A percentile compares a stretch with the other conserved stretches of the same genome.
phyloP scores from a whole-genome alignment of 2,113 vertebrate genomes.

The Brachyhypopomus occidentalis region DNA sequence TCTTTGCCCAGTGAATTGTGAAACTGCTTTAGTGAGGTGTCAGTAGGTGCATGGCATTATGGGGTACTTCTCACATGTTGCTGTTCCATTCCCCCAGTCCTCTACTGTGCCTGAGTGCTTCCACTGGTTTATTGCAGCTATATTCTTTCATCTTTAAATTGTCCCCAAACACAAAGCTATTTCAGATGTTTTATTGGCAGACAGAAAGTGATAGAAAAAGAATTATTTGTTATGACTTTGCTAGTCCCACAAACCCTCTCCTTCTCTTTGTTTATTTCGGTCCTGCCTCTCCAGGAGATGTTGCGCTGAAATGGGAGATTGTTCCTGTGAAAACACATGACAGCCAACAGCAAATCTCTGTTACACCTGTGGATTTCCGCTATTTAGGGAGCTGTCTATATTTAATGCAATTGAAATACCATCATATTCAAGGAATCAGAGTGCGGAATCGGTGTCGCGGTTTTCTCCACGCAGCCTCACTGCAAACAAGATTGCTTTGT shows the following conservation, averaged over 20 bases:
- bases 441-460: constrained; percentile 45
- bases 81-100: constrained; percentile 16
- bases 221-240: constrained; percentile 76
- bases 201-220: constrained; percentile 72
- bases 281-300: constrained; percentile 56
- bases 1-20: not conserved
- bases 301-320: constrained; percentile 48
- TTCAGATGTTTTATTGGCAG: constrained; percentile 71
- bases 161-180: constrained; percentile 71
- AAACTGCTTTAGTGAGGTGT: not conserved
- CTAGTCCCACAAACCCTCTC: constrained; percentile 72
- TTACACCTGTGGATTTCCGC: constrained; percentile 68
- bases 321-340: constrained; percentile 64
- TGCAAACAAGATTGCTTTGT: constrained; percentile 47
- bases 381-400: constrained; percentile 64
- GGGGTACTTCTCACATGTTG: not conserved
- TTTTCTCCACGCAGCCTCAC: constrained; percentile 33
- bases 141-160: constrained; percentile 71
- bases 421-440: constrained; percentile 51
- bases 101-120: constrained; percentile 56
- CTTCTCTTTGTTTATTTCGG: constrained; percentile 71
- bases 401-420: constrained; percentile 52
- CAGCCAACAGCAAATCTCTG: constrained; percentile 72
- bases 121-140: constrained; percentile 62
- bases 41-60: not conserved